Evolutionary conservation across 2,797 vertebrate species (phyloP).

Genomic region (Acanthopagrus latus): DNA sequence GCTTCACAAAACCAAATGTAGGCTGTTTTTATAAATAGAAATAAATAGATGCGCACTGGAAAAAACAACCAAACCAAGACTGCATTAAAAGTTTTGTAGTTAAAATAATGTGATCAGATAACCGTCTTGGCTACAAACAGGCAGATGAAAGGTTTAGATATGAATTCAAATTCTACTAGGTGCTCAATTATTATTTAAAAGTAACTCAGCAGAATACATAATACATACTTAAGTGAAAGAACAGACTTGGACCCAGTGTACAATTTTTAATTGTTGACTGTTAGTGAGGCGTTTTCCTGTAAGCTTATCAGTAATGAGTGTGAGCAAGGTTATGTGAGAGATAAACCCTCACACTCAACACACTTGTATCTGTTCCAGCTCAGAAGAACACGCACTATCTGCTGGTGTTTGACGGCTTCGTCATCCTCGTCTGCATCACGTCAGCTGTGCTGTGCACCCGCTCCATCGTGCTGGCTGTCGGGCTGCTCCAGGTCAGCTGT

Average conservation of each 20-base stretch:
- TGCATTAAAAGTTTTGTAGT: too few relatives aligned
- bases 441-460: constrained; percentile 93
- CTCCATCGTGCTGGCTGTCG: constrained; percentile 92
- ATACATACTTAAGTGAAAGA: too few relatives aligned
- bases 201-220: too few relatives aligned
- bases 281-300: constrained; percentile 34
- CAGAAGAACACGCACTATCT: constrained; percentile 93
- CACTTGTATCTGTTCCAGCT: constrained; percentile 80
- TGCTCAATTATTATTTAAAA: too few relatives aligned
- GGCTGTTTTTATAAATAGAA: too few relatives aligned
- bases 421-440: constrained; percentile 91
- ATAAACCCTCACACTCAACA: constrained; percentile 40
- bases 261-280: constrained; percentile 8
- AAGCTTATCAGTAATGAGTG: constrained; percentile 55
- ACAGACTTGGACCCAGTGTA: background rate
- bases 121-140: too few relatives aligned
- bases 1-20: too few relatives aligned
- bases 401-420: constrained; percentile 92
- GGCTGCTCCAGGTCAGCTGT: constrained; percentile 89
- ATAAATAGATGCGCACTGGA: too few relatives aligned
- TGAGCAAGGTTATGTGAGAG: constrained; percentile 43
- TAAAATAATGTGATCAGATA: too few relatives aligned
- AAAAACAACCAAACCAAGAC: too few relatives aligned
- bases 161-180: too few relatives aligned
- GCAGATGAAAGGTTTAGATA: too few relatives aligned